These are phyloP conservation scores for Andrena marginata DNA, from an alignment of 2,888 invertebrate species.

Conservation along the genomic window DNA sequence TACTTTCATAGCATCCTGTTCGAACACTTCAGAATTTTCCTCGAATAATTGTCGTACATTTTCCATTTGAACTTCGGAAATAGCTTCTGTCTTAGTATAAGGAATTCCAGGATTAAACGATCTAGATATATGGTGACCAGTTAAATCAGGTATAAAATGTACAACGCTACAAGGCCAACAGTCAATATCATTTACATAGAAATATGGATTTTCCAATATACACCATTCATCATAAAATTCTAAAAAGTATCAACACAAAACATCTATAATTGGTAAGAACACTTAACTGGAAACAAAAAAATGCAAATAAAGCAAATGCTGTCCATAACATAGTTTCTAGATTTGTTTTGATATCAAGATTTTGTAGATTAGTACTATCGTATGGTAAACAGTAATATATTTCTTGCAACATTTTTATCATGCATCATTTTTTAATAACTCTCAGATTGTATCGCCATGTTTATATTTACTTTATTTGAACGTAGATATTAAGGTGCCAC, in stretches of 20 bases:
- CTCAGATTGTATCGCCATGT: too few relatives aligned
- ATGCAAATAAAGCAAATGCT: background rate
- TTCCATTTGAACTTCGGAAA: slow-evolving; percentile 86
- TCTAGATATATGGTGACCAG: slow-evolving; percentile 86
- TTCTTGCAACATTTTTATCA: too few relatives aligned
- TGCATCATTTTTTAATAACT: too few relatives aligned
- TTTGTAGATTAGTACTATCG: background rate
- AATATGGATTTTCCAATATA: slow-evolving; percentile 93
- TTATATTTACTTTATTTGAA: too few relatives aligned
- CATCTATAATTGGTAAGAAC: background rate
- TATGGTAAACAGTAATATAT: background rate
- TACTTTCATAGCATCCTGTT: slow-evolving; percentile 88
- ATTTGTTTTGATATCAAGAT: background rate
- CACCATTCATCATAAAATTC: slow-evolving; percentile 95
- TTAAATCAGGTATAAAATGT: slow-evolving; percentile 89
- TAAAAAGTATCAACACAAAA: slow-evolving; percentile 74
- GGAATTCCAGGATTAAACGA: slow-evolving; percentile 87
- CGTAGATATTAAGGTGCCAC: too few relatives aligned
- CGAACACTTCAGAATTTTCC: slow-evolving; percentile 87
- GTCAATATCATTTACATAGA: slow-evolving; percentile 92
- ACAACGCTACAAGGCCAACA: slow-evolving; percentile 93
- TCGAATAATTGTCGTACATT: slow-evolving; percentile 87
- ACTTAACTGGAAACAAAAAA: background rate
- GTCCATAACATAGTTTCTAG: background rate
- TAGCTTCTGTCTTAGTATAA: slow-evolving; percentile 88